Conservation (phyloP, 2,797 vertebrate species). For the Hapalemur alaotrensis region DNA sequence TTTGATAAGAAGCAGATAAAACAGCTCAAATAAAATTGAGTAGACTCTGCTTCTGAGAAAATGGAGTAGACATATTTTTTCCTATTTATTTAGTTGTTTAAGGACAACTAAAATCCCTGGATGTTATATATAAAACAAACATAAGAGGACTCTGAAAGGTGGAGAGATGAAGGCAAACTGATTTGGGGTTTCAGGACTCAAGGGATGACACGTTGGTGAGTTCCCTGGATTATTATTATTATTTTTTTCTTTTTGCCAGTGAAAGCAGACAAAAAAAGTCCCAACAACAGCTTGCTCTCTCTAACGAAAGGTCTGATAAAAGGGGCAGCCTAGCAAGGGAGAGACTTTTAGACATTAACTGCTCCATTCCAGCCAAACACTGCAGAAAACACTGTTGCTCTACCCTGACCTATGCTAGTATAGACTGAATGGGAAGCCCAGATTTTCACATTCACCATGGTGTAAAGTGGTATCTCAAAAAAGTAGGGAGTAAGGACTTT, state of each 20-base stretch:
- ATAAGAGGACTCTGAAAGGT: neutral
- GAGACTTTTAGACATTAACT: neutral
- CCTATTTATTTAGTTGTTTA: neutral
- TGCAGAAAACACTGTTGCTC: neutral
- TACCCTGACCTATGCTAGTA: accelerated
- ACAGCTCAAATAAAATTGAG: neutral
- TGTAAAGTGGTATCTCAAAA: neutral
- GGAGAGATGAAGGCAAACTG: neutral
- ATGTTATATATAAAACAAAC: neutral
- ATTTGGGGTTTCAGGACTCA: neutral
- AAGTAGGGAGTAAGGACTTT: neutral
- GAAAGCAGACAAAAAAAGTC: neutral
- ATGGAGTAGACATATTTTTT: neutral
- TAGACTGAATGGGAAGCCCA: neutral
- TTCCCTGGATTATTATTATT: neutral
- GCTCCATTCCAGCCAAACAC: neutral
- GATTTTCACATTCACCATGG: neutral
- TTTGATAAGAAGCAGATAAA: neutral
- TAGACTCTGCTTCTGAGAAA: neutral
- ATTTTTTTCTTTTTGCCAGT: neutral
- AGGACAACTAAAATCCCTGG: neutral
- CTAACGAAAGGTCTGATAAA: neutral
- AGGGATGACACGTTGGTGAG: neutral
- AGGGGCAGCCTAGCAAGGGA: neutral
- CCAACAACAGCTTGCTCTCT: neutral